Evolutionary conservation across 2,113 vertebrate genomes (phyloP), one percentile per base, ranked within the genome.

Genomic region (Cyphomyrus plagiostoma): DNA sequence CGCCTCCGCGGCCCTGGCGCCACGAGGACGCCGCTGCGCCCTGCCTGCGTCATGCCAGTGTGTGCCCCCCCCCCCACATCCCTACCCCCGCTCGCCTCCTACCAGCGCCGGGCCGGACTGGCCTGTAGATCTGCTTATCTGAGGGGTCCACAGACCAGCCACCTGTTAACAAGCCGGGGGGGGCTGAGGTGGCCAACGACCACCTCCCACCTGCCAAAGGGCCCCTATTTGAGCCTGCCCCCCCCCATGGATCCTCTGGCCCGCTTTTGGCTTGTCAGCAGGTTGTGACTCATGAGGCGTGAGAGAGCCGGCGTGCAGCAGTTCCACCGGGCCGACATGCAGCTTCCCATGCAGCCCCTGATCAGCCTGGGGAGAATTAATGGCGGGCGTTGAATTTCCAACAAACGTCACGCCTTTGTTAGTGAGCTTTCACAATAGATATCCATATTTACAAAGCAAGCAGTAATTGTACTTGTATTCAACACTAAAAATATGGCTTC

Each of bases 1-100:
- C 93, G 92, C 91, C 93, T 92, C 94, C 90, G 92, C 91, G 49
- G 93, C 89, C 0, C 58, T 94, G 94, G 97, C 96, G 95, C 95
- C 96, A 97, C 93, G 66, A 92, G 88, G 90, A 90, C 88, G 91
- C 89, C 89, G 21, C 83, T 26, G 70, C 84, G 90, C 92, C 87
- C 80, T 50, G 26, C 21, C 66, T 82, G 39, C 52, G 23, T 89
- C 88, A 84, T 30, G 42, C 66, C 11, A 23, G 88, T 39, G 48
- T 88, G 45, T 52, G 45, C 17, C 17, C 52, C 23, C 19, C 53
- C 35, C 86, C 19, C 5, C 5, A 13, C 53, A 21, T 23, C 53
- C 53, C 4, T 8, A 23, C 53, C 53, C 53, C 6, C 10, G 0
- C 50, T 46, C 39, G 5, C 48, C 58, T 66, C 58, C n/a, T 66